phyloP scores from a whole-genome alignment of 2,888 invertebrate genomes.

The Siphonodentalium dalli region DNA sequence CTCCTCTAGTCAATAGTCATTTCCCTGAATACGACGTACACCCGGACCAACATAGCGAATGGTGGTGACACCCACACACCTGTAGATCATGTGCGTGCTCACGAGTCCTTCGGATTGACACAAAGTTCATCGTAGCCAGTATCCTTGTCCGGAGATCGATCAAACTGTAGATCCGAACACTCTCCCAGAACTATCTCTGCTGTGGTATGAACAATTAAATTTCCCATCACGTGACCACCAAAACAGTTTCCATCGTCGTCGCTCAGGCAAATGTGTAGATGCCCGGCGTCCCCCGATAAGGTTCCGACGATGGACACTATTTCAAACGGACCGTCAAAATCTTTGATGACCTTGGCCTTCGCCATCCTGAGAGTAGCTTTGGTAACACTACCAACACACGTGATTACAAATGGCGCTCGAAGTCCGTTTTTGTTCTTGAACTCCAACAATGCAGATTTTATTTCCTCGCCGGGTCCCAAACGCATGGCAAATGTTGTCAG shows the following conservation, averaged over 20 bases:
- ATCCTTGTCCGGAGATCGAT: constrained; percentile 37
- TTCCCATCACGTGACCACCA: constrained; percentile 65
- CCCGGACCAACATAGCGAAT: no score
- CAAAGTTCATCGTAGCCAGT: constrained; percentile 52
- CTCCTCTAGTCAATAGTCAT: no score
- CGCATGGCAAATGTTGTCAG: constrained; percentile 45
- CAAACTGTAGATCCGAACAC: constrained; percentile 40
- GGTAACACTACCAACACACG: constrained; percentile 65
- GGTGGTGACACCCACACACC: no score
- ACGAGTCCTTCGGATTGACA: no score
- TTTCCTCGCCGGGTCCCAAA: constrained; percentile 55
- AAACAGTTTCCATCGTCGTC: constrained; percentile 60
- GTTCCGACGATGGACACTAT: constrained; percentile 66
- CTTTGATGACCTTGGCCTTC: constrained; percentile 39
- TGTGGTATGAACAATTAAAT: constrained; percentile 64
- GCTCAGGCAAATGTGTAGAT: constrained; percentile 64
- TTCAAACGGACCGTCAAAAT: constrained; percentile 57
- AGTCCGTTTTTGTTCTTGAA: constrained; percentile 46
- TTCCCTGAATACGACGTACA: no score
- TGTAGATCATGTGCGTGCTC: no score
- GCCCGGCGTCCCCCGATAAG: constrained; percentile 59
- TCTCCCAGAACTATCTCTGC: constrained; percentile 64
- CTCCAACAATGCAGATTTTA: constrained; percentile 41
- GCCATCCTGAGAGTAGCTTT: constrained; percentile 63
- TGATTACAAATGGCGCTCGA: constrained; percentile 62